Evolutionary conservation across 1,140 invertebrate genomes (phyloP), one percentile per base, ranked within the genome.

Genomic region (Hydropsyche tenuis): DNA sequence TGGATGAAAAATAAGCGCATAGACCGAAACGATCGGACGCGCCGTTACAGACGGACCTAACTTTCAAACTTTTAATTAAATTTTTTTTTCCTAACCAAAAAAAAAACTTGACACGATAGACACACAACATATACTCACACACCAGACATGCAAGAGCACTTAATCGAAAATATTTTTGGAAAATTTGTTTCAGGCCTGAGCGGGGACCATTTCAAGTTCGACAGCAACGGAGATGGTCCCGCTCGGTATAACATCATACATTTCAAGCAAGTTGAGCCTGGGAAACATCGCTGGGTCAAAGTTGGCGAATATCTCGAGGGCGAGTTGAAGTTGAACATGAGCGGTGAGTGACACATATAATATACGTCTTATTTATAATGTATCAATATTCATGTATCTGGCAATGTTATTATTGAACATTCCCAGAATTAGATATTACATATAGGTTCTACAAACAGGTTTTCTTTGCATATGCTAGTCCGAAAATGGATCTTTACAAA

Each of bases 241-340:
- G 93, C 95, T 0, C 87, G 96, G 3, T 98, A 98, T 85, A 95
- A 96, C 79, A 97, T 98, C 72, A 91, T 98, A 56, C 96, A 98
- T 81, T 98, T 96, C 86, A 95, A 96, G 80, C 93, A 96, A 81
- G 88, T 90, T 0, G 83, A 86, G 1, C 86, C 85, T 0, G 92
- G 91, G 0, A 86, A 89, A 42, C 96, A 92, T 82, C 87, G 90
- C 73, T 98, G 96, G 96, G 86, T 94, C 12, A 90, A 90, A 73
- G 94, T 97, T 0, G 95, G 95, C 0, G 89, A 93, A 80, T 94
- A 94, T 82, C 83, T 91, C 23, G 90, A 94, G 78, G 93, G 92
- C 11, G 89, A 90, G 79, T 86, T 97, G 1, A 85, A 88, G n/a
- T 84, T 96, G 1, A 90, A 96, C 79, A 91, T 94, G 88, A 87